Base-by-base conservation (phyloP, 2,888 invertebrate genomes). In the Dichetophora obliterata region DNA sequence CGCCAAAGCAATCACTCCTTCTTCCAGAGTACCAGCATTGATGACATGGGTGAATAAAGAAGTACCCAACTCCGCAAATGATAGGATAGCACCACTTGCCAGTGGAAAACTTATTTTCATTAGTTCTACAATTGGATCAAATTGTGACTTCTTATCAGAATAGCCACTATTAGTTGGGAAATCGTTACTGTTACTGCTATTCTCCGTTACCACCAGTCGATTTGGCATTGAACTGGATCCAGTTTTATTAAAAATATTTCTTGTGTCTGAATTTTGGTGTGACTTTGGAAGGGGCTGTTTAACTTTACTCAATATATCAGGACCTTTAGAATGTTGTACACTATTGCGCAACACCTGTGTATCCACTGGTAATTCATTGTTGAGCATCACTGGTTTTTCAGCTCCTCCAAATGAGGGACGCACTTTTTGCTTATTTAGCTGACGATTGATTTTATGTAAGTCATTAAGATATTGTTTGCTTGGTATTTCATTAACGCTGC, bases 401-500 rank as follows among this genome's bases (percentile, higher is more conserved):
- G 83, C 80, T 6, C 80, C 27, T 0, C 83, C 85, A 68, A 88
- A 88, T 3, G 84, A 77, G 43, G 85, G 83, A 6, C 85, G 84
- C 0, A 88, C 80, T 3, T 83, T 84, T 22, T 80, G 75, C 37
- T 81, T 14, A 66, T 87, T 86, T 5, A 88, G 50, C 9, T 86
- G 72, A 43, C 78, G 54, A 61, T 82, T 82, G 11, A 82, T 68
- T 81, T 86, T 88, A 75, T 84, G 82, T 8, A 88, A 79, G 82
- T 89, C 88, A 75, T 87, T 88, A 8, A 88, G 83, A 75, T 86
- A 84, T 77, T 87, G 85, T 3, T 84, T 83, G 11, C 84, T 84
- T 0, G 88, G 88, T 76, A 87, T 84, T 75, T 86, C 87, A 74
- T 86, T 87, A 3, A 85, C 83, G 52, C 82, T 82, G 3, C 89